A percentile compares a stretch with the other conserved stretches of the same genome.
Evolutionary conservation across 2,113 vertebrate genomes (phyloP).

Genomic region (Cichladusa arquata): DNA sequence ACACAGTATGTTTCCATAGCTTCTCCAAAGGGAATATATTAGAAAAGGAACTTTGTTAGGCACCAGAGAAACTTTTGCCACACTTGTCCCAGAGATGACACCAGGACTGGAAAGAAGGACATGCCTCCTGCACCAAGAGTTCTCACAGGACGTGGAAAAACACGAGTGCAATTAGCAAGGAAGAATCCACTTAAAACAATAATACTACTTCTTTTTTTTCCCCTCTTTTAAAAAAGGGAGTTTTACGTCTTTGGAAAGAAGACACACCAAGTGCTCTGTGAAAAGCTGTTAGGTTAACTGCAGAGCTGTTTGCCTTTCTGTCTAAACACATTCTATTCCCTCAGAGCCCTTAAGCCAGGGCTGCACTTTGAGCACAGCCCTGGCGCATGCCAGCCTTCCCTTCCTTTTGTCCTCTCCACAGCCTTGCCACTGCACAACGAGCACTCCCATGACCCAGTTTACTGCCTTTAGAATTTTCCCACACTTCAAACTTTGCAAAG

Average conservation of each 20-base stretch:
- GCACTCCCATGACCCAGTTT: not conserved
- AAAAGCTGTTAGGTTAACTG: not conserved
- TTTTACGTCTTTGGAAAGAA: not conserved
- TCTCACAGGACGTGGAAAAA: not conserved
- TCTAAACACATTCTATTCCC: not conserved
- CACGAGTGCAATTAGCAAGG: not conserved
- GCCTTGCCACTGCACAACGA: not conserved
- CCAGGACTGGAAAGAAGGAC: not conserved
- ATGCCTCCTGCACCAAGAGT: not conserved
- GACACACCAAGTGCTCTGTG: not conserved
- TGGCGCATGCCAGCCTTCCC: not conserved
- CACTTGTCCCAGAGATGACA: not conserved
- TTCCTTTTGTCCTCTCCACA: not conserved
- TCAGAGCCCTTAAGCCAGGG: not conserved
- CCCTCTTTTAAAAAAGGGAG: not conserved
- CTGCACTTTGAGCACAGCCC: not conserved
- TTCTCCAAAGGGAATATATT: not conserved
- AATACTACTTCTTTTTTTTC: fast-evolving
- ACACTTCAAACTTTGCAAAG: not conserved
- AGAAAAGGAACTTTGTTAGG: not conserved
- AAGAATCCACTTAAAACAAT: not conserved
- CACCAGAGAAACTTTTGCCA: not conserved
- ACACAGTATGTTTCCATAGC: not conserved
- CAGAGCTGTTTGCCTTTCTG: not conserved
- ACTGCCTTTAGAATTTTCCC: not conserved